A percentile compares a stretch with the other conserved stretches of the same genome.
Evolutionary conservation across 2,888 invertebrate species (phyloP).

Genomic region (Priocnemis perturbator): DNA sequence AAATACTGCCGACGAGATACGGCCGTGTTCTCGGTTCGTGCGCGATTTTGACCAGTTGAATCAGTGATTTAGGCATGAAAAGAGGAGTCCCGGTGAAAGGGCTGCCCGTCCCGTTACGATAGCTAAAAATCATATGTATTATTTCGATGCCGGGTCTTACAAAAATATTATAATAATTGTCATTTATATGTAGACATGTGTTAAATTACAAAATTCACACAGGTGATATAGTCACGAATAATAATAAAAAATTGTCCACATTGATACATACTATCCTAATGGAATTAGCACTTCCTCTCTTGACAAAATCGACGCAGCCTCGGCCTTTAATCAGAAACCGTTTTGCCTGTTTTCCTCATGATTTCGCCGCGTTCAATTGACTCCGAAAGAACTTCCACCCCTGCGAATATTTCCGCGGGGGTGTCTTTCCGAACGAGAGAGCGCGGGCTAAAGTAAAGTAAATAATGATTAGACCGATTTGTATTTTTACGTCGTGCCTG

Average conservation of each 20-base stretch:
- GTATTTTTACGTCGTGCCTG: constrained; percentile 72
- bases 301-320: constrained; percentile 40
- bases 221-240: too few relatives aligned
- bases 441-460: constrained; percentile 63
- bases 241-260: too few relatives aligned
- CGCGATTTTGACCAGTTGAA: background rate
- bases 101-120: too few relatives aligned
- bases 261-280: too few relatives aligned
- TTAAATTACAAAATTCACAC: too few relatives aligned
- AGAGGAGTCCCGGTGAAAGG: background rate
- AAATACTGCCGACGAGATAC: constrained; percentile 1
- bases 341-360: constrained; percentile 24
- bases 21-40: too few relatives aligned
- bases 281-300: constrained; percentile 48
- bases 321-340: constrained; percentile 58
- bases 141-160: too few relatives aligned
- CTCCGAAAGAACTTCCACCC: too few relatives aligned
- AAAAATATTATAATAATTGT: too few relatives aligned
- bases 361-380: background rate
- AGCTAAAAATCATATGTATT: too few relatives aligned
- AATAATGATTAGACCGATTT: constrained; percentile 73
- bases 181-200: too few relatives aligned
- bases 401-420: constrained; percentile 26
- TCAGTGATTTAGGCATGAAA: background rate
- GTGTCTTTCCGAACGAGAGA: constrained; percentile 5